Base-by-base conservation (phyloP, 2,797 vertebrate species). In the Leptoclinus maculatus region DNA sequence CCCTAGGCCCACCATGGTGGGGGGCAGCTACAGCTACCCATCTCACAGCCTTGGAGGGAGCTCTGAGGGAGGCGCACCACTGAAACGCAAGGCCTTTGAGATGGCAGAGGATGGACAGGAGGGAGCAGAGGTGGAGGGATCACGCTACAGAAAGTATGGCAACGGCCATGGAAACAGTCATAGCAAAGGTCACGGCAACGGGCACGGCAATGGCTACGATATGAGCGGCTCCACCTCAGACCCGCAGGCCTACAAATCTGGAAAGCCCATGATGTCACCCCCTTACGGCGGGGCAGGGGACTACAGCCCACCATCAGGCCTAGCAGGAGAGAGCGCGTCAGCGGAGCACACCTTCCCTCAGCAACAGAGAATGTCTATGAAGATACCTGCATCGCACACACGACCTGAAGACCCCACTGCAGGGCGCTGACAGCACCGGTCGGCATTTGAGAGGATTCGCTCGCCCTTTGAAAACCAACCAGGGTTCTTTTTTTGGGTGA, bases 101-200 rank as follows among this genome's bases (percentile, higher is more conserved):
- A 94, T 66, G 94, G 88, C 89, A 0, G 95, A 94, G 2, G 95
- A 95, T 41, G 94, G 88, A 0, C 95, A 94, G 1, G 95, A 89
- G 0, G 95, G 93, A 54, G 92, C 92, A 47, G 89, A 91, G 27
- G 87, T 69, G 17, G 94, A 94, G 38, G 91, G 82, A 39, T 86
- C 92, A 0, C 95, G 96, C 84, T 97, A 97, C 85, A 95, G 96
- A 90, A 98, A 97, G 92, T 97, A 95, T 68, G 92, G 93, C 74
- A 97, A 97, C 13, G 95, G 96, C 88, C 94, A 96, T 59, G 86
- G 94, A 85, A 97, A 96, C 94, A 86, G 72, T 83, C 97, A 96
- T 66, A 76, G 94, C 82, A 84, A 96, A 66, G 95, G 95, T 78
- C 92, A 86, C 1, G 83, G 90, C 56, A 97, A 96, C 34, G 95